Conservation (phyloP, 1,140 invertebrate genomes). For the Epicauta chinensis region DNA sequence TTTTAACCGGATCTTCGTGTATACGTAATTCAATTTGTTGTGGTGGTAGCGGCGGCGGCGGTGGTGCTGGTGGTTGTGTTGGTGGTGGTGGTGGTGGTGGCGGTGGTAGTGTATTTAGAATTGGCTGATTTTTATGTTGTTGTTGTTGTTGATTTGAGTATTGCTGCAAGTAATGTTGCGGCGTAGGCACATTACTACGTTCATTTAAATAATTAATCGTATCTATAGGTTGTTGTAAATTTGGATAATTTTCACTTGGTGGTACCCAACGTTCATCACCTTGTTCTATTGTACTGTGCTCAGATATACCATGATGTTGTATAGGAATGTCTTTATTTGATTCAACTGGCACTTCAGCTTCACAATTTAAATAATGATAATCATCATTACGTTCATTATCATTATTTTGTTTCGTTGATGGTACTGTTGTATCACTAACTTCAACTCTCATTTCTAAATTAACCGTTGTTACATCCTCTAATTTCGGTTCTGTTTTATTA, state of each 20-base stretch:
- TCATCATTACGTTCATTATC: constrained; percentile 7
- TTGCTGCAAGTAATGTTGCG: constrained; percentile 22
- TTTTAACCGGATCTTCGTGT: constrained; percentile 28
- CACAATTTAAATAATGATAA: constrained; percentile 21
- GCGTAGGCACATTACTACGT: constrained; percentile 1
- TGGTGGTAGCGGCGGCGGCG: no score
- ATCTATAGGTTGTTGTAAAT: constrained; percentile 17
- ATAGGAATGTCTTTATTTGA: constrained; percentile 28
- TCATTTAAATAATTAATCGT: constrained; percentile 17
- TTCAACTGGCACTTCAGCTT: constrained; percentile 22
- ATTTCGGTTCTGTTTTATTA: constrained; percentile 12
- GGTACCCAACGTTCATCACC: constrained; percentile 61
- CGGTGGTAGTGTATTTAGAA: constrained; percentile 20
- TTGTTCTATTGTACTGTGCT: constrained; percentile 43
- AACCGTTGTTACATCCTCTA: constrained; percentile 11
- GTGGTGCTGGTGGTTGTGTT: constrained; percentile 18
- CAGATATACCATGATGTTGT: constrained; percentile 26
- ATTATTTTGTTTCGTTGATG: neutral
- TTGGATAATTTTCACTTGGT: constrained; percentile 48
- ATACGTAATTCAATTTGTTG: constrained; percentile 19
- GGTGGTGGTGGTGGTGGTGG: constrained; percentile 17
- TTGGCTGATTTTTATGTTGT: constrained; percentile 17
- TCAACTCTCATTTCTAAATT: constrained; percentile 26
- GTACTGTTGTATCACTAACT: constrained; percentile 13
- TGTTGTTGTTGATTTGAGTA: constrained; percentile 18